A percentile compares a stretch with the other conserved stretches of the same genome.
Conservation (phyloP, 1,140 invertebrate genomes). For the Drosophila quadrilineata region DNA sequence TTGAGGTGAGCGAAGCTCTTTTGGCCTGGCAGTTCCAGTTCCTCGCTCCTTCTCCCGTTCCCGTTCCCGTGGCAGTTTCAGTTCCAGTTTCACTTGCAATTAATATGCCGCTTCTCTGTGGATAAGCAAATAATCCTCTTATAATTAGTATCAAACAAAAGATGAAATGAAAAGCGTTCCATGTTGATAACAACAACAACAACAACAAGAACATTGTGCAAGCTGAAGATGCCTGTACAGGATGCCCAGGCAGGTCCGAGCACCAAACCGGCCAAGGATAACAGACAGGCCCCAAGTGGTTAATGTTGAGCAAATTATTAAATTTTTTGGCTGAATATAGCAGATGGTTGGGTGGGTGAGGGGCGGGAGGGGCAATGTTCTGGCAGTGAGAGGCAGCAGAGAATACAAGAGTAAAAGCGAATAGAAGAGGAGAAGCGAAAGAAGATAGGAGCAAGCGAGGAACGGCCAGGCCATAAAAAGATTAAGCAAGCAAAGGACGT, state of each 20-base stretch:
- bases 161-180: slow-evolving; percentile 16
- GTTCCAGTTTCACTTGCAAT: too few species aligned
- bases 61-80: too few species aligned
- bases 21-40: background rate
- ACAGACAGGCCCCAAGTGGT: slow-evolving; percentile 53
- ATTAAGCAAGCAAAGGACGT: slow-evolving; percentile 63
- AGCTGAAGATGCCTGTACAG: too few species aligned
- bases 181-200: slow-evolving; percentile 41
- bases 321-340: slow-evolving; percentile 40
- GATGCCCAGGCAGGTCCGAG: too few species aligned
- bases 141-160: slow-evolving; percentile 62
- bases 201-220: background rate
- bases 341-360: too few species aligned
- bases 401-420: background rate
- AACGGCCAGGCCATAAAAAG: slow-evolving; percentile 57
- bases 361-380: too few species aligned
- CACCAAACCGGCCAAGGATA: too few species aligned
- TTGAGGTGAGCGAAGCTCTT: too few species aligned
- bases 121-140: slow-evolving; percentile 68
- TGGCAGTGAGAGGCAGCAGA: too few species aligned
- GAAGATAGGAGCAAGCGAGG: background rate
- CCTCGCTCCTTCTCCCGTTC: too few species aligned
- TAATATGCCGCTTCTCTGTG: slow-evolving; percentile 31
- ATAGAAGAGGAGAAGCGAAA: background rate
- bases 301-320: slow-evolving; percentile 70